Evolutionary conservation across 1,140 invertebrate genomes (phyloP), one percentile per base, ranked within the genome.

Genomic region (Drosophila bocqueti): DNA sequence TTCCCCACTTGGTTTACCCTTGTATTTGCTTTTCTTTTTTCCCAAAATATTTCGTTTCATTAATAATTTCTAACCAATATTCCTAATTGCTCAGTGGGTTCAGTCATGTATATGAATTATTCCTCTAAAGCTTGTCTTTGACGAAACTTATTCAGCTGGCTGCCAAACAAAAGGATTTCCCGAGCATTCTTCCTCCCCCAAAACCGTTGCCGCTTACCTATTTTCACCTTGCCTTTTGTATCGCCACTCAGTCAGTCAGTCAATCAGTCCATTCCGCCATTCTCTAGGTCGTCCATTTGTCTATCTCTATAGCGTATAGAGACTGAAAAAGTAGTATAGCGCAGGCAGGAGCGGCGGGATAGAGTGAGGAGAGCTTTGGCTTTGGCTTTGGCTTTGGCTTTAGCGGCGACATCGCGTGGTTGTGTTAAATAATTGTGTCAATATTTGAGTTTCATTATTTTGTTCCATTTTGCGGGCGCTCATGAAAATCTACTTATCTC

Each of bases 341-440:
- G 6, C 46, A 15, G 46, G 18, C 10, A 40, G 69, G 13, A 68
- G 9, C 10, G 38, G 40, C 24, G 47, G 62, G 13, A 76, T 59
- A 55, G 38, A 15, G 60, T 21, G 42, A 38, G 38, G 31, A 58
- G 36, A 57, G 75, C 49, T 68, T 55, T 36, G 43, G 75, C 49
- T 68, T 55, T 36, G 43, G 75, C 49, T 68, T 55, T 36, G 43
- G 75, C 49, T 68, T 55, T 36, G 43, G 50, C 55, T 63, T 38
- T 65, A 71, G 79, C 64, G 45, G 80, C 72, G 71, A 90, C 76
- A 87, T 91, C 83, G 86, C 86, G 86, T 91, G 83, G 76, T 76
- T 78, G 52, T 73, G 82, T 83, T 91, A 91, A 91, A 91, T 91
- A 86, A 91, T 87, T 91, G 73, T 83, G 87, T 79, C 87, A 91